Base-by-base conservation (phyloP, 2,888 invertebrate species). In the Lasioglossum villosulum region DNA sequence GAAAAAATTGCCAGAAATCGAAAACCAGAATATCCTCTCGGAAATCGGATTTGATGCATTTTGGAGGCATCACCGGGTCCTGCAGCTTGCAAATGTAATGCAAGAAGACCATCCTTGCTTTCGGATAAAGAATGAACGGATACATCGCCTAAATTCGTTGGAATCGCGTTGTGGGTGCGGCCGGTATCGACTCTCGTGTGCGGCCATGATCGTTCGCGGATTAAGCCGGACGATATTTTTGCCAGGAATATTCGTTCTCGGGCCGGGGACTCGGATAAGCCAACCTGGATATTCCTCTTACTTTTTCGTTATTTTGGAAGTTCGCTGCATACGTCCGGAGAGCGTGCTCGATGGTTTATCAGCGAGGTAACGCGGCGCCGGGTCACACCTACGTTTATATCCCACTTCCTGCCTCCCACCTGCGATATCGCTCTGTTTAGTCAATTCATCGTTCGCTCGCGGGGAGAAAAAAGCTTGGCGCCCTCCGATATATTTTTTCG, bases 291-390 rank as follows among this genome's bases (percentile, higher is more conserved):
- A 91, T 85, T 85, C 86, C 89, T 83, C 89, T 84, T 78, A 77
- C 76, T 89, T 90, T 90, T 90, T 88, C 91, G 90, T 91, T 91
- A 88, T 90, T 91, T 90, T 88, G 73, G 56, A 87, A 84, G 87
- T 87, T 84, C 73, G 80, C 76, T 82, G 88, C 85, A 89, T 87
- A 89, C 89, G 89, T 88, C 88, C 82, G 66, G 19, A 19, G 23
- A 84, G 84, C 80, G 81, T 86, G 88, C 87, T 86, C 88, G 87
- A 89, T 87, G 88, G 86, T 92, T 91, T 88, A 92, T 91, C 90
- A 89, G 86, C 87, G 85, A 81, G 75, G 83, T 83, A 83, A 80
- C 80, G 76, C 19, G 77, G 34, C 30, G 63, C 63, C 16, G 27
- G 70, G 48, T 70, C 56, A 34, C 71, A 37, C 81, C 80, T 72